Base-by-base conservation (phyloP, 1,140 invertebrate genomes). In the Drosophila equinoxialis region DNA sequence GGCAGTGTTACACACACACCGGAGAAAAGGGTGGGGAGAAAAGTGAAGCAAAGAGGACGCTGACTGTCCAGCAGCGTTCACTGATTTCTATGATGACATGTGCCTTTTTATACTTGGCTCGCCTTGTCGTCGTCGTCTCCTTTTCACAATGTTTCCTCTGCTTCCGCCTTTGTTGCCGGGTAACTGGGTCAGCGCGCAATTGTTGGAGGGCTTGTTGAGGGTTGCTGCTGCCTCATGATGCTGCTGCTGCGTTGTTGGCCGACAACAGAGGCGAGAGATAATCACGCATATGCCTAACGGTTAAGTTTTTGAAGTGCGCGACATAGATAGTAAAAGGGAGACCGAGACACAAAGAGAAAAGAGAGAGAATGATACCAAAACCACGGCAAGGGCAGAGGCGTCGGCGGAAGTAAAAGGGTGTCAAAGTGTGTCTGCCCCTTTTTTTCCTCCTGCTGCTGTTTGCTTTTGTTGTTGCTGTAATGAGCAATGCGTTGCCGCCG, bases 81-180 rank as follows among this genome's bases (percentile, higher is more conserved):
- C 61, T 87, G 83, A 87, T 89, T 89, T 87, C 83, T 89, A 87
- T 84, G 84, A 87, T 87, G 83, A 87, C 83, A 87, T 87, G 83
- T 87, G 83, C 83, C 84, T 89, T 87, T 89, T 80, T 82, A 83
- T 77, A 63, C 70, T 23, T 62, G 48, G 26, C 8, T 57, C 54
- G 23, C 64, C 61, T 48, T 62, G 41, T 45, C 41, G 20, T 35
- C 68, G 68, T 69, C 76, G 75, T 39, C 37, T 39, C 70, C 83
- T 82, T 87, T 87, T 87, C 84, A 80, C 64, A 81, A 79, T 72
- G 85, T 84, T 87, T 89, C 84, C 80, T 89, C 89, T 89, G 84
- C 84, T 89, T 89, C 80, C 84, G 84, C 85, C 84, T 87, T 90
- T 90, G 84, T 87, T 87, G 84, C 84, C 84, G 85, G 84, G 84